phyloP scores from a whole-genome alignment of 2,797 vertebrate genomes.

The Siniperca obscura region DNA sequence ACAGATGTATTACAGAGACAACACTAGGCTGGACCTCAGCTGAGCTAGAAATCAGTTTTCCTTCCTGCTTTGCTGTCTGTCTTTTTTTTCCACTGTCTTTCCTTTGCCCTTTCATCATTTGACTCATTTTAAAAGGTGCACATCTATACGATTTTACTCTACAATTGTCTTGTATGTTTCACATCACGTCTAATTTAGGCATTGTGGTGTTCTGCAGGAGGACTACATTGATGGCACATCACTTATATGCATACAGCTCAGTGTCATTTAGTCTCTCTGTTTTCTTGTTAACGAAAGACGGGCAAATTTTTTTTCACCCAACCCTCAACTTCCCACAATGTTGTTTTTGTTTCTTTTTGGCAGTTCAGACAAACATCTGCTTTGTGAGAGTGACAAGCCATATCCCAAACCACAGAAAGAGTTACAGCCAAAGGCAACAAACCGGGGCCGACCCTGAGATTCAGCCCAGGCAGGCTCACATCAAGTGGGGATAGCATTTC shows the following conservation, averaged over 20 bases:
- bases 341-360: constrained; percentile 99
- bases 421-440: constrained; percentile 97
- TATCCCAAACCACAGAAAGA: constrained; percentile 94
- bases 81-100: constrained; percentile 9
- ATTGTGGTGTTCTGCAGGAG: constrained; percentile 3
- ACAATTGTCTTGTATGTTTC: constrained; percentile 11
- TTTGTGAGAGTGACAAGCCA: constrained; percentile 95
- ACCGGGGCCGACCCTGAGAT: constrained; percentile 90
- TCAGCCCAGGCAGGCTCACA: constrained; percentile 96
- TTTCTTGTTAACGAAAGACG: constrained; percentile 85
- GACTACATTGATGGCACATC: constrained; percentile 26
- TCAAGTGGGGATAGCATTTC: constrained; percentile 96
- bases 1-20: constrained; percentile 84
- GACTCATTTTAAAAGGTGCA: constrained; percentile 32
- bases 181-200: constrained; percentile 23
- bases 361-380: constrained; percentile 99
- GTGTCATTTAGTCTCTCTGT: constrained; percentile 78
- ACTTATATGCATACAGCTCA: constrained; percentile 66
- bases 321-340: constrained; percentile 88
- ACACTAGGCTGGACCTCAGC: constrained; percentile 72
- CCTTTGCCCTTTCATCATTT: constrained; percentile 30
- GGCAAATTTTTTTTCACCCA: constrained; percentile 73
- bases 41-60: constrained; percentile 63
- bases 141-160: constrained; percentile 18
- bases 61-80: constrained; percentile 47